A percentile compares a stretch with the other conserved stretches of the same genome.
phyloP scores from a whole-genome alignment of 2,888 invertebrate genomes.

The Trachelus iudaicus region DNA sequence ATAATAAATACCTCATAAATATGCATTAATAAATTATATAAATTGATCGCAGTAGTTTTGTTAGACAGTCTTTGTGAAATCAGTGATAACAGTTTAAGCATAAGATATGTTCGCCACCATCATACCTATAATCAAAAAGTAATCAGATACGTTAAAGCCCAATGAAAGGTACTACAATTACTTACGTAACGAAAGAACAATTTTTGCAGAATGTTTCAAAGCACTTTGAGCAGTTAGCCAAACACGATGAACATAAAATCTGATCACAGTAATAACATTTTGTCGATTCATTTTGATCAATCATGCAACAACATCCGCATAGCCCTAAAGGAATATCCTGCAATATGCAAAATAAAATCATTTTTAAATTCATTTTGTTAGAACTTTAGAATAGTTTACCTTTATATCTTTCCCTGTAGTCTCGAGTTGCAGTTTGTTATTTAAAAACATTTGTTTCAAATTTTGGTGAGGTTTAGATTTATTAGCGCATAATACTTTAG shows the following conservation, averaged over 20 bases:
- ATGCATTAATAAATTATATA: constrained; percentile 4
- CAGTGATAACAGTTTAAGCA: constrained; percentile 50
- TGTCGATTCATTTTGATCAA: constrained; percentile 29
- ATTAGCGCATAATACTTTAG: constrained; percentile 8
- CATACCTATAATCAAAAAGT: constrained; percentile 43
- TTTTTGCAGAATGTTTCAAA: constrained; percentile 47
- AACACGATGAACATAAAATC: constrained; percentile 43
- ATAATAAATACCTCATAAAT: not conserved
- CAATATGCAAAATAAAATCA: constrained; percentile 8
- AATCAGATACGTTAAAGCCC: not conserved
- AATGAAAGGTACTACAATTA: constrained; percentile 12
- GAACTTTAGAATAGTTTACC: constrained; percentile 26
- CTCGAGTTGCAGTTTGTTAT: constrained; percentile 41
- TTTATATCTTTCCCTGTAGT: constrained; percentile 33
- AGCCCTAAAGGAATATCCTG: constrained; percentile 34
- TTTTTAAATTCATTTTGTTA: not conserved
- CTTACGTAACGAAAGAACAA: constrained; percentile 51
- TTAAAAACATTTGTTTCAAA: constrained; percentile 49
- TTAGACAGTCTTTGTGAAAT: constrained; percentile 13
- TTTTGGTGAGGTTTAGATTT: constrained; percentile 9
- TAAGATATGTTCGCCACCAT: constrained; percentile 39
- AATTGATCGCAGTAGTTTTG: not conserved
- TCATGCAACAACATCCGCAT: constrained; percentile 40
- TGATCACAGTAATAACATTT: constrained; percentile 53
- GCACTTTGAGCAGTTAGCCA: constrained; percentile 42